These are phyloP conservation scores for Tupiocoris notatus DNA, from an alignment of 2,888 invertebrate species.

Conservation along the genomic window DNA sequence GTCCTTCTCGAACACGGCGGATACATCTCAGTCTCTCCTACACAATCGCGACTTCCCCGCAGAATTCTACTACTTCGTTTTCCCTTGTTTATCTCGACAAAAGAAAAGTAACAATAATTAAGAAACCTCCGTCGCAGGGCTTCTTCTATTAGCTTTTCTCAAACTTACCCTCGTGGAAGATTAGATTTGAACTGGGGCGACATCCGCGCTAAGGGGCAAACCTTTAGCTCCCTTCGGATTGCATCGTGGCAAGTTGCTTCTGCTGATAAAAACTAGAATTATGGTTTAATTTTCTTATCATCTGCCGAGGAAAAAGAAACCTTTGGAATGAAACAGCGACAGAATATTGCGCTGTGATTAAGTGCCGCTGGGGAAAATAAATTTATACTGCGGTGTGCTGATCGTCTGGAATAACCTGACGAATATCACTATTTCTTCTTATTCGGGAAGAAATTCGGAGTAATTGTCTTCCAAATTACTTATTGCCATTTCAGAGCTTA, in stretches of 20 bases:
- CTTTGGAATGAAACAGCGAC: neutral
- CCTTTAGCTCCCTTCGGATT: neutral
- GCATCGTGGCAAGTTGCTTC: neutral
- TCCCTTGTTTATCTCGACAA: slow-evolving; percentile 30
- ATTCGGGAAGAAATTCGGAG: too few relatives aligned
- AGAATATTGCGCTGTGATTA: neutral
- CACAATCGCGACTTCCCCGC: neutral
- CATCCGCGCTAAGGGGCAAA: slow-evolving; percentile 13
- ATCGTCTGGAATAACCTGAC: too few relatives aligned
- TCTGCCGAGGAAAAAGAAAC: neutral
- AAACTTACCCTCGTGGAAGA: slow-evolving; percentile 7
- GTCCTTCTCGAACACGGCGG: neutral
- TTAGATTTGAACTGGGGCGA: slow-evolving; percentile 32
- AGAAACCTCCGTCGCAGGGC: too few relatives aligned
- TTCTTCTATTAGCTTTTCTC: neutral
- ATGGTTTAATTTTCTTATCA: neutral
- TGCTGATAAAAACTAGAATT: neutral
- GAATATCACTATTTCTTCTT: too few relatives aligned
- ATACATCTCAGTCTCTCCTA: slow-evolving; percentile 10
- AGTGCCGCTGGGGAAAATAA: neutral
- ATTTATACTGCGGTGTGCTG: too few relatives aligned
- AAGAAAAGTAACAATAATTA: slow-evolving; percentile 27
- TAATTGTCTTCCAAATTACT: too few relatives aligned
- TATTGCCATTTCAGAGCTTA: too few relatives aligned
- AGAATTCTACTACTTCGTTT: neutral